Evolutionary conservation across 2,113 vertebrate genomes (phyloP), one percentile per base, ranked within the genome.

Genomic region (Chrysemys picta): DNA sequence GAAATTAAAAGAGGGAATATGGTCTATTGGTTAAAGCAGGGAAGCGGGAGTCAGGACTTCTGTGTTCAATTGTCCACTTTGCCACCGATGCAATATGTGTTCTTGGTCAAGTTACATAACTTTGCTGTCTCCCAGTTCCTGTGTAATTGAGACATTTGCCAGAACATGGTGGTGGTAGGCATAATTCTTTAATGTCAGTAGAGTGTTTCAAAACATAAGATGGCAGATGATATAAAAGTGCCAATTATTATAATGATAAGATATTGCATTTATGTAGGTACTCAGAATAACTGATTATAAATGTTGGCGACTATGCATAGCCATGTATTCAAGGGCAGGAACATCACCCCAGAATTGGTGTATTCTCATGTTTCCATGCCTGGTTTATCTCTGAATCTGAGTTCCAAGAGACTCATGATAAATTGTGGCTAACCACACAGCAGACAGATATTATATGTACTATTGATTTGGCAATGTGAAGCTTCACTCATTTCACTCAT

Each of bases 321-420:
- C 65, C 62, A 8, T n/a, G 31, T 65, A 38, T 69, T 17, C 17
- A 17, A 76, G 38, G 72, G 12, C 24, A 78, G 75, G 9, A 62
- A 88, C 82, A 0, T 10, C 31, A 56, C 6, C 35, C 25, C 59
- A 31, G 52, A 31, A 13, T 0, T 0, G 6, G 1, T n/a, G 14
- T 10, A 10, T 5, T 3, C 81, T n/a, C 38, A 6, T 81, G 57
- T 78, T 11, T 89, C 8, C 29, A 78, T 13, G 8, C 82, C 53
- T 7, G 0, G 5, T 7, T 31, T 27, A 2, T 3, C 1, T 12
- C 38, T n/a, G 82, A 90, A 45, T 6, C 0, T 0, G 29, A 12
- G 9, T 13, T 82, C 12, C 0, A 0, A 86, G 11, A 3, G 76
- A 10, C 7, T 4, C 6, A 50, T 49, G 25, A 47, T 47, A 75